phyloP scores from a whole-genome alignment of 2,113 vertebrate genomes.

The Corythornis cristatus region DNA sequence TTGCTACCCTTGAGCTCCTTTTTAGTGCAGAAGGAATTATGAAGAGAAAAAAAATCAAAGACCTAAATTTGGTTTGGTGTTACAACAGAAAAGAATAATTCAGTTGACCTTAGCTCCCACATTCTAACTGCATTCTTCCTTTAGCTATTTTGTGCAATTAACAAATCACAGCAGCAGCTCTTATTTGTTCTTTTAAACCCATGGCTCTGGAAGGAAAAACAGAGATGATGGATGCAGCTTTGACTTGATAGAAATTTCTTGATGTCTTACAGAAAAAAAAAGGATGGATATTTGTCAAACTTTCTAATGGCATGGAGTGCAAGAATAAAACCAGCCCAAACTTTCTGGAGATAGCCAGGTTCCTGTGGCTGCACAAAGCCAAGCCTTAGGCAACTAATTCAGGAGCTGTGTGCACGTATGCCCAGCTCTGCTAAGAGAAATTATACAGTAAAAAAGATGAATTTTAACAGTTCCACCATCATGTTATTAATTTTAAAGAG shows the following conservation, averaged over 20 bases:
- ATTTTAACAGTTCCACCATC: background rate
- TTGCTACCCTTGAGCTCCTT: background rate
- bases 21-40: background rate
- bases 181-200: background rate
- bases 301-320: background rate
- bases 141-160: conserved; percentile 2
- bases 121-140: background rate
- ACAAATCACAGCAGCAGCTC: background rate
- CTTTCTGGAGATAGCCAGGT: background rate
- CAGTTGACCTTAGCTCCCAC: background rate
- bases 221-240: background rate
- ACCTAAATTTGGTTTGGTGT: background rate
- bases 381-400: background rate
- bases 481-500: background rate
- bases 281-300: background rate
- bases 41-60: background rate
- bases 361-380: background rate
- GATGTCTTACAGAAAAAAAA: background rate
- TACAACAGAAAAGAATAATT: background rate
- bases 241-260: background rate
- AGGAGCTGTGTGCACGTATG: background rate
- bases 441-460: background rate
- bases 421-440: background rate
- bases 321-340: background rate
- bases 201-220: background rate